Base-by-base conservation (phyloP, 1,140 invertebrate species). In the Pseudachorutes palmiensis region DNA sequence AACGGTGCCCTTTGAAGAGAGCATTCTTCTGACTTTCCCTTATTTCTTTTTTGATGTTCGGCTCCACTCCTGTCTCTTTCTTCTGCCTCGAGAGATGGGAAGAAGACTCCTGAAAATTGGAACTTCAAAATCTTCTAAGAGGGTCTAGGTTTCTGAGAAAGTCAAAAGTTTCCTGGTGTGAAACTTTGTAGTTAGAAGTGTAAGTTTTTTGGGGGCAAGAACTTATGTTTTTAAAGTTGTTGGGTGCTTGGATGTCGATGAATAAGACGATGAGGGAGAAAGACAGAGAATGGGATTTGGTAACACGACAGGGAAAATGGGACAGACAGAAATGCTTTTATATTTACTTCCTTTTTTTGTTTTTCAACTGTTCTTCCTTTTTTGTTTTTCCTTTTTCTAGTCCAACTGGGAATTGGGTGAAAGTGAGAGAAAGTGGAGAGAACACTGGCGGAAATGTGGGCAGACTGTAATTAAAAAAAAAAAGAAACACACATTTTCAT, bases 141-240 rank as follows among this genome's bases (percentile, higher is more conserved):
- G 36, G 19, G 36, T 12, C 19, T 19, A 12, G 9, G 36, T 45
- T 45, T 45, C 36, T 45, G 36, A 12, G 36, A 45, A 45, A 45
- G n/a, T n/a, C n/a, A 45, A 45, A 9, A 12, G 9, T 45, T 19
- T 45, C 36, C 9, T 12, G 36, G 36, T 45, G 36, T 45, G 36
- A 45, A 45, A 45, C 36, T 45, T 45, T 45, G 9, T 9, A 9
- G 36, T 9, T 12, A 19, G 19, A 45, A 45, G 36, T 45, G 36
- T 19, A 45, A 45, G 36, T 45, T 19, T n/a, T n/a, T n/a, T n/a
- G n/a, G n/a, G n/a, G n/a, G n/a, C n/a, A n/a, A 19, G 19, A 45
- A 45, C 36, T 45, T 45, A 45, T 45, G 36, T 45, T 45, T 45
- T 45, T 45, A 45, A 45, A 45, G 9, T 45, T 45, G 36, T 45